Base-by-base conservation (phyloP, 2,113 vertebrate genomes). In the Morone saxatilis region DNA sequence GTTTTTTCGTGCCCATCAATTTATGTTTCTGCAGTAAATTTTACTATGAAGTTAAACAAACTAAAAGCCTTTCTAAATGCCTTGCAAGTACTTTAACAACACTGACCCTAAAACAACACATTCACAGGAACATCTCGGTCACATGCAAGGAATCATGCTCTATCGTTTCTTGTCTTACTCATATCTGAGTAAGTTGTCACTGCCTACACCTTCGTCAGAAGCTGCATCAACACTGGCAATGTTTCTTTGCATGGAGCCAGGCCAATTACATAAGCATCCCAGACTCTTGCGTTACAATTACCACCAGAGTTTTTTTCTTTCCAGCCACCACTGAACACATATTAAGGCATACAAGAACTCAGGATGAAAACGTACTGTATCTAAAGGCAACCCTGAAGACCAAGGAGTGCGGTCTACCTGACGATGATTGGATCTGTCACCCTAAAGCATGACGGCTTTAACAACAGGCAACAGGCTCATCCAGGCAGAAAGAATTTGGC, bases 371-470 rank as follows among this genome's bases (percentile, higher is more conserved):
- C 73, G 20, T 14, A 85, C 77, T 25, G 25, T 25, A 25, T 25
- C 76, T 19, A 51, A 31, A 80, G 61, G 62, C 43, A 19, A 78
- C 54, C 25, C 45, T 60, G 43, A 40, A 62, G 62, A 54, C 76
- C 16, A n/a, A 77, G 67, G 54, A 9, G 65, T 74, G 38, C 10
- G 5, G 51, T 71, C n/a, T 80, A 86, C 81, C 88, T 79, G 86
- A 90, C 53, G 76, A 84, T 88, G 82, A 89, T 86, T 86, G 72
- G 82, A 87, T 76, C 54, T 2, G 85, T 91, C 88, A 85, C 76
- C 71, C 56, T 76, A 40, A 81, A 91, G 91, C 79, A 50, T 53
- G 56, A 87, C 54, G 2, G 66, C 75, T 87, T 76, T 70, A 86
- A 71, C 76, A 59, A 51, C 56, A 56, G 38, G 74, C 78, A 67